Evolutionary conservation across 1,140 invertebrate species (phyloP), one percentile per base, ranked within the genome.

Genomic region (Drosophila erecta): DNA sequence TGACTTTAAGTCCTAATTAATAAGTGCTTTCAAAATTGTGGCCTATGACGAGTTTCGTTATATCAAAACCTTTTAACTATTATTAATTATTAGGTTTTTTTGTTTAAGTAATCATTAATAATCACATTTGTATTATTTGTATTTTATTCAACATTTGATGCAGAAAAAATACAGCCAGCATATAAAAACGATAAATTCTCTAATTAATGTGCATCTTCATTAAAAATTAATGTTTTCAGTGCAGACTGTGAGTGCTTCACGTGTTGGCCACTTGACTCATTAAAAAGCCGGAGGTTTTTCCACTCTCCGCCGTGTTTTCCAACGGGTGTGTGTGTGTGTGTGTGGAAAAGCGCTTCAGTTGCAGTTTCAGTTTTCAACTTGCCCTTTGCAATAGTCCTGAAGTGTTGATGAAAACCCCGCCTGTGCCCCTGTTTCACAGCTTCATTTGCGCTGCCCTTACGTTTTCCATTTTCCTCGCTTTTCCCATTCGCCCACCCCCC

Each of bases 211-310:
- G 0, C 1, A 30, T 8, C 27, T 2, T 30, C 27, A 30, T 30
- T 22, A 12, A 14, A 14, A 20, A 44, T 7, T 3, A 24, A 24
- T 10, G 57, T 59, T 40, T 35, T 15, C 17, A 43, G 54, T 62
- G 37, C 5, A 33, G 0, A 44, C 20, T 46, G 43, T 37, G 53
- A 53, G 53, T 38, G 47, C 59, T 41, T 65, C 66, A 79, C 76
- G 83, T 87, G 85, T 80, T 89, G 84, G 84, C 84, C 84, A 89
- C 84, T 89, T 89, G 84, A 89, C 84, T 89, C 84, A 89, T 89
- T 89, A 89, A 89, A 87, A 69, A 70, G 33, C 47, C 50, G 30
- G 33, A 55, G 38, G 54, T 38, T 55, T 71, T 54, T 75, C 43
- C 46, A 50, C 40, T 70, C 76, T 40, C 27, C 47, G 30, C 59